Evolutionary conservation across 2,888 invertebrate species (phyloP).

Genomic region (Lycocerus yunnanus): DNA sequence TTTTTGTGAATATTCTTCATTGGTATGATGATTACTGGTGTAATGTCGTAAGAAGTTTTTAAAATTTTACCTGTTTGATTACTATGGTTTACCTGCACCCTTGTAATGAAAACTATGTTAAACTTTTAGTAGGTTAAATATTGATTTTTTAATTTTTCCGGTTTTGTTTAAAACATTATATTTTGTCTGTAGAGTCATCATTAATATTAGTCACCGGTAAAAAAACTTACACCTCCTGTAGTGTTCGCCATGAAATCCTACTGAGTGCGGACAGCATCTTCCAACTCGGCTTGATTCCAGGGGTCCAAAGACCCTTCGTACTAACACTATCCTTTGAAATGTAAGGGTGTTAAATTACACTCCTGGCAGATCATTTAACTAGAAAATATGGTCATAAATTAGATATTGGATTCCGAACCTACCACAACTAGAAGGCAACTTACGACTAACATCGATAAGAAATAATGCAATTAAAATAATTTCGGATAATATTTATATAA

Average conservation of each 20-base stretch:
- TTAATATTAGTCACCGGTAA: constrained; percentile 24
- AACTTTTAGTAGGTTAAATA: not conserved
- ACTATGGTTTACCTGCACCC: not conserved
- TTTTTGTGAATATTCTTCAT: too few species aligned
- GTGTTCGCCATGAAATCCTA: constrained; percentile 19
- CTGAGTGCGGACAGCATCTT: constrained; percentile 28
- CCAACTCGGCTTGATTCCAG: constrained; percentile 14
- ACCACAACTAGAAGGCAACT: not conserved
- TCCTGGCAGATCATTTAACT: constrained; percentile 23
- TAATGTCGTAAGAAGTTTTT: too few species aligned
- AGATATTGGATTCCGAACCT: constrained; percentile 10
- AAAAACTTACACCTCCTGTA: constrained; percentile 27
- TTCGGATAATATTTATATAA: not conserved
- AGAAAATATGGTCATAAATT: constrained; percentile 21
- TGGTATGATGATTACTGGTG: too few species aligned
- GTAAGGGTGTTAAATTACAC: constrained; percentile 28
- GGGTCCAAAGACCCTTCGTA: constrained; percentile 15
- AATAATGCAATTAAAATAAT: not conserved
- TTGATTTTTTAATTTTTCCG: too few species aligned
- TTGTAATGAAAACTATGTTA: not conserved
- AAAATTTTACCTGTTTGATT: not conserved
- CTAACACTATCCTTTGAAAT: constrained; percentile 11
- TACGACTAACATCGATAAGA: not conserved
- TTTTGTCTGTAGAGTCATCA: not conserved
- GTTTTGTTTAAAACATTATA: not conserved